Percentiles rank a stretch among this genome's conserved stretches.
These are phyloP conservation scores for Drosophila nr. perissopoda DNA, from an alignment of 2,888 invertebrate genomes.

Conservation along the genomic window DNA sequence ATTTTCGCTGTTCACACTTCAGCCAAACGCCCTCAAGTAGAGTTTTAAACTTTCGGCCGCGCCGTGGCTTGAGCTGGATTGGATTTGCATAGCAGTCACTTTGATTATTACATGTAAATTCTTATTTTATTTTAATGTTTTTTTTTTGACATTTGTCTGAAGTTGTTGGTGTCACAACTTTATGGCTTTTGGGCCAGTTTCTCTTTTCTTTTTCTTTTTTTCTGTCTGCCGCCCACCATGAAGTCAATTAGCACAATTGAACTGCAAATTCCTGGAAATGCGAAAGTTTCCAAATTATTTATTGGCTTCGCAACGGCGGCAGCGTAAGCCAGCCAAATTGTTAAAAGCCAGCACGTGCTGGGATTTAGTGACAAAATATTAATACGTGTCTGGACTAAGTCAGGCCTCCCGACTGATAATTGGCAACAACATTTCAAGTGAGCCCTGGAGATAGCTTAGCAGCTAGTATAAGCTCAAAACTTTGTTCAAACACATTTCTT, in stretches of 20 bases:
- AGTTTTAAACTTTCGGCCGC: constrained; percentile 32
- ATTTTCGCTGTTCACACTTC: constrained; percentile 61
- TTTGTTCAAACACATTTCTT: constrained; percentile 1
- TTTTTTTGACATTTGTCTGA: constrained; percentile 18
- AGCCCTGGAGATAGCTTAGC: neutral
- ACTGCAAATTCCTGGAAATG: constrained; percentile 58
- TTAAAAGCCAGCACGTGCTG: constrained; percentile 65
- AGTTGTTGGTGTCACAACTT: constrained; percentile 45
- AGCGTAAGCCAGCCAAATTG: constrained; percentile 33
- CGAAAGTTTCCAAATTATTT: constrained; percentile 62
- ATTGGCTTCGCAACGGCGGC: constrained; percentile 30
- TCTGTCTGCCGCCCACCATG: constrained; percentile 22
- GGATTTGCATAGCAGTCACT: constrained; percentile 47
- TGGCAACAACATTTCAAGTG: neutral
- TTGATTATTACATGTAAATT: constrained; percentile 75
- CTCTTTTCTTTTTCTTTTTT: neutral
- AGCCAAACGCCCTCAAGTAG: constrained; percentile 27
- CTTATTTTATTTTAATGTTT: neutral
- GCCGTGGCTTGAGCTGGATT: constrained; percentile 25
- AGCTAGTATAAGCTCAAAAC: neutral
- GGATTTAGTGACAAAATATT: constrained; percentile 42
- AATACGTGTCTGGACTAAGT: constrained; percentile 23
- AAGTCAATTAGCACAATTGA: constrained; percentile 78
- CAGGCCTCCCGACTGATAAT: neutral
- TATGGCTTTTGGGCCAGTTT: constrained; percentile 17